phyloP scores from a whole-genome alignment of 2,888 invertebrate genomes.

The Acrocyrtus sp. region DNA sequence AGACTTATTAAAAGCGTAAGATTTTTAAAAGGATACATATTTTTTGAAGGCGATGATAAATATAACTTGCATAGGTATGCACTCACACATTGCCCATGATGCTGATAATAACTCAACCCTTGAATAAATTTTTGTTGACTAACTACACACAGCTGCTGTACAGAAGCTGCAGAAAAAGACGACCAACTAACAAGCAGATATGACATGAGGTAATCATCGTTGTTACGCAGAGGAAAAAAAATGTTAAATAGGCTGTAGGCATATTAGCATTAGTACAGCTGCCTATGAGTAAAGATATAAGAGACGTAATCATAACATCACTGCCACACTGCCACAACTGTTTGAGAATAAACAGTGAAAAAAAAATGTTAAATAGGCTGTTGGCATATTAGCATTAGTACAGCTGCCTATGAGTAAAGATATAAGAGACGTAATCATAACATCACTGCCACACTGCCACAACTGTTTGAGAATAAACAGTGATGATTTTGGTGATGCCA shows the following conservation, averaged over 20 bases:
- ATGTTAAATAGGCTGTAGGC: constrained; percentile 29
- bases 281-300: neutral
- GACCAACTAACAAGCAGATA: constrained; percentile 22
- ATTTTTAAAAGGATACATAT: neutral
- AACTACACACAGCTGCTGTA: neutral
- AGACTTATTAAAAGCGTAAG: neutral
- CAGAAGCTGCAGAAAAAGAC: too few relatives aligned
- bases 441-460: neutral
- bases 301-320: neutral
- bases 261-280: constrained; percentile 11
- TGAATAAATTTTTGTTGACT: neutral
- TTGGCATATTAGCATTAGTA: constrained; percentile 15
- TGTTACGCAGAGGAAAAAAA: constrained; percentile 38
- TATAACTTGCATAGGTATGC: neutral
- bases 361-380: constrained; percentile 36
- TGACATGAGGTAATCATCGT: constrained; percentile 42
- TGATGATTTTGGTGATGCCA: neutral
- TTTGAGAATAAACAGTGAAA: constrained; percentile 12
- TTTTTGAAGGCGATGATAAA: too few relatives aligned
- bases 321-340: neutral
- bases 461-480: neutral
- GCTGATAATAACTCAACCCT: neutral
- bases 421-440: neutral
- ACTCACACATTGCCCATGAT: too few relatives aligned
- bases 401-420: neutral